phyloP scores from a whole-genome alignment of 1,140 invertebrate genomes.

The Procambarus virginalis region DNA sequence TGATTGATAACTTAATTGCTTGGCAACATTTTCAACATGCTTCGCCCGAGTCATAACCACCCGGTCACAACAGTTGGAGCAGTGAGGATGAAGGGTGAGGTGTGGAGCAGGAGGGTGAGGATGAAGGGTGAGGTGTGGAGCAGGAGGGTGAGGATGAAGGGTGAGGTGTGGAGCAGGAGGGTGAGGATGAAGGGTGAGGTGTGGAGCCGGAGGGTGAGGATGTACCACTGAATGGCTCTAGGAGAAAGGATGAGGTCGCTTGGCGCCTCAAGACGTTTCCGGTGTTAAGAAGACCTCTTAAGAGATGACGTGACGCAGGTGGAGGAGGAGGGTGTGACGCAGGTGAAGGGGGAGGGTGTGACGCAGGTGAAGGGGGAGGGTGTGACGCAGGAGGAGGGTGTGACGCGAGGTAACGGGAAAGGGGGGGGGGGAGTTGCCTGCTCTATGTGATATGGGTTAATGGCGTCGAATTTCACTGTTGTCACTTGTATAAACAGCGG shows the following conservation, averaged over 20 bases:
- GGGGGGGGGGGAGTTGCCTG: too few relatives aligned
- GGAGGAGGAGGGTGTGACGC: not conserved
- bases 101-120: too few relatives aligned
- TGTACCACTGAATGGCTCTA: not conserved
- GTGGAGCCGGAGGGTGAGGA: not conserved
- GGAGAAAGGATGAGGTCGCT: not conserved
- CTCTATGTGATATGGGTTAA: too few relatives aligned
- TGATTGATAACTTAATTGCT: too few relatives aligned
- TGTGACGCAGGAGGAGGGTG: not conserved
- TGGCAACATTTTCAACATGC: too few relatives aligned
- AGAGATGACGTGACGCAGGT: not conserved
- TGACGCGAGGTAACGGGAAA: not conserved
- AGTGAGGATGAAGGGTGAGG: too few relatives aligned
- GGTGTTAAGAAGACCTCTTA: slow-evolving; percentile 3
- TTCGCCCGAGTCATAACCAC: too few relatives aligned
- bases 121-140: too few relatives aligned
- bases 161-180: not conserved
- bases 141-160: not conserved
- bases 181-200: not conserved
- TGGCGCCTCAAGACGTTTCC: slow-evolving; percentile 1
- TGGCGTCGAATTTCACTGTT: too few relatives aligned
- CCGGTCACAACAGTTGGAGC: too few relatives aligned
- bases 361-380: not conserved
- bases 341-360: not conserved
- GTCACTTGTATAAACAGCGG: too few relatives aligned